Base-by-base conservation (phyloP, 92 coral and sea anemone genomes). In the Umimayanthus chanpuru region DNA sequence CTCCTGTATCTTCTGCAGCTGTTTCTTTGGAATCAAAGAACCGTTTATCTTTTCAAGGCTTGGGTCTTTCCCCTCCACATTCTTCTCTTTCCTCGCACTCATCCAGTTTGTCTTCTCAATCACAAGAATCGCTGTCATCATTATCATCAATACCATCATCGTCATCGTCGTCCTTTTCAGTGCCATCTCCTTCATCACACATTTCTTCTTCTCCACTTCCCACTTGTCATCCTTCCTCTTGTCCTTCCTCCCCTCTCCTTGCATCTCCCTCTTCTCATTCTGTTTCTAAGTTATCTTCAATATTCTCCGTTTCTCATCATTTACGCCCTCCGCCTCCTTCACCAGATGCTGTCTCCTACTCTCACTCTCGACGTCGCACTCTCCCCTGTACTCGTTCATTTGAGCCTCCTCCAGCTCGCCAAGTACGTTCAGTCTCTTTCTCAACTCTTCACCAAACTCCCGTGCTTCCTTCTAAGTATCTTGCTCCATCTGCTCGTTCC, bases 71-170 rank as follows among this genome's bases (percentile, higher is more conserved):
- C 6, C 44, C 79, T 74, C 79, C 79, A 18, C 47, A 21, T 39
- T 74, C 79, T 74, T 74, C 79, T 21, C 23, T 74, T 39, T 36
- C 79, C 44, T 74, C 79, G 0, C 49, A 74, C 20, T 74, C 79
- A 2, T 39, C 79, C 53, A 74, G 79, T 74, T 39, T 25, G 23
- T 74, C 9, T 9, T 32, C 25, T 74, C 50, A 74, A 8, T 16
- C 50, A 32, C 78, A 38, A 9, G 49, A 74, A 5, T 38, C 78
- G 0, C 15, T 41, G 23, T 74, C 77, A 73, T 29, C 44, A 1
- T 32, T 23, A 32, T 5, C 79, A 38, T 14, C 47, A 32, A 0
- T 50, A 74, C 18, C 25, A 20, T 32, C 44, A 14, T 7, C 79
- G 29, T 74, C 49, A n/a, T 73, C 77, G 6, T 39, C 43, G 9